phyloP scores from a whole-genome alignment of 2,797 vertebrate species.

The Caiman crocodilus region DNA sequence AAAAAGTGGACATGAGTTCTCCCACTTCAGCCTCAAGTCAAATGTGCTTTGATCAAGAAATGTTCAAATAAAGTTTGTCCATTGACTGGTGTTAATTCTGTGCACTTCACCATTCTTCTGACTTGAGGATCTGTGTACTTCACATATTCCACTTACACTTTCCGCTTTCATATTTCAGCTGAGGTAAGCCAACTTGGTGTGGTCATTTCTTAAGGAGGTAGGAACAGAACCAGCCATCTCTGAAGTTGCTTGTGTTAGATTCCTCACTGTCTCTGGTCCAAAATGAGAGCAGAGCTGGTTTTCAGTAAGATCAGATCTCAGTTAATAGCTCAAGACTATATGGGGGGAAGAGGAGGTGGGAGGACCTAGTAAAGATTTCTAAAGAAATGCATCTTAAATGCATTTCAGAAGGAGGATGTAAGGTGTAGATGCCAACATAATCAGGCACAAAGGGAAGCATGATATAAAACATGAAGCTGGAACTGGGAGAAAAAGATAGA shows the following conservation, averaged over 20 bases:
- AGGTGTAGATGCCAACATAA: slow-evolving; percentile 33
- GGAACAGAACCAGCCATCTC: background rate
- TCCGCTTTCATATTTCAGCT: slow-evolving; percentile 7
- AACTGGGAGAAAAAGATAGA: slow-evolving; percentile 66
- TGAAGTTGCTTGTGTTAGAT: background rate
- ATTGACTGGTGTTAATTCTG: background rate
- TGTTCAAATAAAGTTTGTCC: background rate
- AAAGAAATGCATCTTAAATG: slow-evolving; percentile 45
- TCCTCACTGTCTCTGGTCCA: background rate
- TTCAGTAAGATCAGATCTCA: slow-evolving; percentile 46
- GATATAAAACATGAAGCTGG: slow-evolving; percentile 33
- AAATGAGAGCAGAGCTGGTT: background rate
- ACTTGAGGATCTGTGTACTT: background rate
- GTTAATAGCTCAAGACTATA: slow-evolving; percentile 43
- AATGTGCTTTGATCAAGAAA: background rate
- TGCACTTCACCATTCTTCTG: background rate
- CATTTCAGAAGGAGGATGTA: slow-evolving; percentile 25
- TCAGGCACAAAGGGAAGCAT: slow-evolving; percentile 44
- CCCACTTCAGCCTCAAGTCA: background rate
- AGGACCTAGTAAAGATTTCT: slow-evolving; percentile 7
- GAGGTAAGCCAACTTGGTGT: background rate
- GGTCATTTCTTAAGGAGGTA: slow-evolving; percentile 18
- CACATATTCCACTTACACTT: background rate
- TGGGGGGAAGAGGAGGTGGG: no score
- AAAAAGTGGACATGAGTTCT: background rate